These are phyloP conservation scores for Ricordea florida DNA, from an alignment of 92 coral and sea anemone species.

Conservation along the genomic window DNA sequence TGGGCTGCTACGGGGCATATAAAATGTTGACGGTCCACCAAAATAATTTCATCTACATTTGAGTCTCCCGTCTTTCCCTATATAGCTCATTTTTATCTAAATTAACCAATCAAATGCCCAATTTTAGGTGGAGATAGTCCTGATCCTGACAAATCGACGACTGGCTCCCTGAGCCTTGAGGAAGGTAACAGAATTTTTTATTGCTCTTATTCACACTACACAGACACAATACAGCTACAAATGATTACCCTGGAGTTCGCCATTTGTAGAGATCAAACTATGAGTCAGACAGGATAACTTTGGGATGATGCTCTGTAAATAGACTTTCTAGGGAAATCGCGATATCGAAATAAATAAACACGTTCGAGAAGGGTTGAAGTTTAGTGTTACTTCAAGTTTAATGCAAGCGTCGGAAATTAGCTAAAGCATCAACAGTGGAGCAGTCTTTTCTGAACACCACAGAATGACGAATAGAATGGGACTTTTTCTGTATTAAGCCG, in stretches of 20 bases:
- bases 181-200: conserved; percentile 30
- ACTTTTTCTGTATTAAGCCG: not conserved
- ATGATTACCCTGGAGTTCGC: not conserved
- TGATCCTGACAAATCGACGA: conserved; percentile 9
- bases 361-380: too few species aligned
- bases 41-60: not conserved
- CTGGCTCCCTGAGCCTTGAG: conserved; percentile 33
- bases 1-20: too few species aligned
- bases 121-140: conserved; percentile 33
- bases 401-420: too few species aligned
- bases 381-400: too few species aligned
- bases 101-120: not conserved
- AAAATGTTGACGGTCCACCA: too few species aligned
- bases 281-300: too few species aligned
- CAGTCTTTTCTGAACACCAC: too few species aligned
- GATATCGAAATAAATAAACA: too few species aligned
- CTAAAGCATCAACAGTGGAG: too few species aligned
- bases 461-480: too few species aligned
- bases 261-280: not conserved
- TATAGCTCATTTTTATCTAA: not conserved
- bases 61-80: not conserved
- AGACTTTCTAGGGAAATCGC: too few species aligned
- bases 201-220: not conserved
- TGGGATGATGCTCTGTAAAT: too few species aligned
- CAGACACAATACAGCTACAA: not conserved